Evolutionary conservation across 2,888 invertebrate genomes (phyloP), one percentile per base, ranked within the genome.

Genomic region (Halictus ligatus): DNA sequence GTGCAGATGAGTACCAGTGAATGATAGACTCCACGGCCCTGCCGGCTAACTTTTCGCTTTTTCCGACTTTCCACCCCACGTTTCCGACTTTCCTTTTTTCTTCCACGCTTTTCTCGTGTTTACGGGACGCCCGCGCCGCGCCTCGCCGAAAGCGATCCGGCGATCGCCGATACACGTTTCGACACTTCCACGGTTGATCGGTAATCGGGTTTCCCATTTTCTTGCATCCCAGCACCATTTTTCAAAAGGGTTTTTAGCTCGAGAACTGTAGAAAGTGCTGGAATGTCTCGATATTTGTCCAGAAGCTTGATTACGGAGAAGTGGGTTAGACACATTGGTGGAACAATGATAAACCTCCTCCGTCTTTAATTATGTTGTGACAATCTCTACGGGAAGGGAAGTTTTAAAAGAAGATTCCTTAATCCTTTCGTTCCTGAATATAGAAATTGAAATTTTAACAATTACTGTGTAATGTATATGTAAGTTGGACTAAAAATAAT

Each of bases 11-110:
- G 72, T 60, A 64, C 67, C 72, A 60, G 48, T 73, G 84, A 85
- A 85, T 76, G 83, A 83, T 58, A 75, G 72, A 79, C 83, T 67
- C 67, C 40, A 48, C 75, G 75, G 60, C 72, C 79, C n/a, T n/a
- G 25, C 50, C 21, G 67, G 67, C 67, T 71, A 50, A 69, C 67
- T 77, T 84, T 25, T 77, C 13, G 48, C 46, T 46, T 2, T 35
- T 6, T n/a, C 18, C 10, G 48, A 46, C 21, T 72, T 40, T n/a
- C 58, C n/a, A 10, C 4, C 29, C 54, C 54, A 54, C 46, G 46
- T 64, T 69, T 18, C 40, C 29, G 15, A 6, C 10, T 18, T 3
- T 15, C 7, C 7, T 48, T 74, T 29, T 72, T 40, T 18, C 67
- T n/a, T 13, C 10, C n/a, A 64, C 64, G 15, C 25, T 71, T 64